Percentiles rank a stretch among this genome's conserved stretches.
Conservation (phyloP, 92 coral and sea anemone species). For the Paramuricea clavata region DNA sequence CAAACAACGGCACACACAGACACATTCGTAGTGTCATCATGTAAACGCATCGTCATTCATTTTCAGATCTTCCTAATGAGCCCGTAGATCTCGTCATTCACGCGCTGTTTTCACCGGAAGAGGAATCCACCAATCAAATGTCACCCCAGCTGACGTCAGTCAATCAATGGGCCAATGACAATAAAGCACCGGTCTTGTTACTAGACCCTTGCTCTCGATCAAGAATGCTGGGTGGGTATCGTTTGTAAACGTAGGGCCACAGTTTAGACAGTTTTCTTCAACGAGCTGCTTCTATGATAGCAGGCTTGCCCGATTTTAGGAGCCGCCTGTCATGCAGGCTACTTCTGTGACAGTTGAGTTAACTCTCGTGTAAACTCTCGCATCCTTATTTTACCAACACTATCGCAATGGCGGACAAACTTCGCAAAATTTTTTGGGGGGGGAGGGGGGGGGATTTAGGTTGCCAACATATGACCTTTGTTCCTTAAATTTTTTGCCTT, state of each 20-base stretch:
- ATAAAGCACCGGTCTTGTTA: slow-evolving; percentile 83
- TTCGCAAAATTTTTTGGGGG: too few species aligned
- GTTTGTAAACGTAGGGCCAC: neutral
- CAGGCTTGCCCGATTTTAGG: too few species aligned
- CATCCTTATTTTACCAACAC: too few species aligned
- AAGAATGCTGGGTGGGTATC: slow-evolving; percentile 65
- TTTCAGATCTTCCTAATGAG: slow-evolving; percentile 74
- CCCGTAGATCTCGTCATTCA: slow-evolving; percentile 83
- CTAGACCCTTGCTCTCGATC: slow-evolving; percentile 80
- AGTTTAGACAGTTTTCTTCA: neutral
- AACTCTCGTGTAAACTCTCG: too few species aligned
- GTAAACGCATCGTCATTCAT: neutral
- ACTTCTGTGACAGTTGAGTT: too few species aligned
- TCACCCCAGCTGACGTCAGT: slow-evolving; percentile 44
- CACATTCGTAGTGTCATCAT: too few species aligned
- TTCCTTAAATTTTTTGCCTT: too few species aligned
- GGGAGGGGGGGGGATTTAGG: too few species aligned
- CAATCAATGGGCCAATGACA: slow-evolving; percentile 86
- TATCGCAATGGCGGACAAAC: too few species aligned
- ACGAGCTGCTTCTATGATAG: neutral
- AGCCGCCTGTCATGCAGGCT: too few species aligned
- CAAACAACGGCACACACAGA: too few species aligned
- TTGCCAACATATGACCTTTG: too few species aligned
- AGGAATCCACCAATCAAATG: slow-evolving; percentile 71
- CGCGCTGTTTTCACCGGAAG: slow-evolving; percentile 64